Evolutionary conservation across 2,113 vertebrate species (phyloP).

Genomic region (Sinocyclocheilus grahami): DNA sequence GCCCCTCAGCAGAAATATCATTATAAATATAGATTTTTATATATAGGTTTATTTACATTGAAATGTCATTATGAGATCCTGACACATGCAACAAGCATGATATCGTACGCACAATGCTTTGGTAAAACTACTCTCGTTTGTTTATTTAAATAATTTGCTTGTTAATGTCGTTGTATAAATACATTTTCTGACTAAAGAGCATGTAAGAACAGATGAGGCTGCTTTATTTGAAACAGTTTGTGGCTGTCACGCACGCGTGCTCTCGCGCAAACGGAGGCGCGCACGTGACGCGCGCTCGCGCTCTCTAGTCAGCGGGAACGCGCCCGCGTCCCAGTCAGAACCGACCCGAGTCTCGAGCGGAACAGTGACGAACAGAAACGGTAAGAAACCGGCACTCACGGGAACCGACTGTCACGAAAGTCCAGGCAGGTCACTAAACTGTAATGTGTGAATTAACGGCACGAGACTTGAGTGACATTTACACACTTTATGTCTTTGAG

Average conservation of each 20-base stretch:
- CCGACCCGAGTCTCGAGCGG: slow-evolving; percentile 33
- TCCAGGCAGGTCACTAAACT: slow-evolving; percentile 9
- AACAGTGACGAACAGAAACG: slow-evolving; percentile 23
- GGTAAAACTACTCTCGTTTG: background rate
- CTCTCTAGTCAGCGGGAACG: slow-evolving; percentile 19
- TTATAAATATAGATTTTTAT: slow-evolving; percentile 30
- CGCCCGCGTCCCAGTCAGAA: slow-evolving; percentile 41
- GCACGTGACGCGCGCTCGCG: slow-evolving; percentile 3
- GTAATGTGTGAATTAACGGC: background rate
- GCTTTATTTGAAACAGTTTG: too few species aligned
- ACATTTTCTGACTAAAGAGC: background rate
- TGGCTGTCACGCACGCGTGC: slow-evolving; percentile 37
- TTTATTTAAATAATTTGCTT: background rate
- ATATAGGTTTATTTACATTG: slow-evolving; percentile 9
- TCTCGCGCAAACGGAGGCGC: background rate
- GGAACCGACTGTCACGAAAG: background rate
- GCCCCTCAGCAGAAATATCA: slow-evolving; percentile 27
- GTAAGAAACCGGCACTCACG: slow-evolving; percentile 25
- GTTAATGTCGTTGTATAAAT: background rate
- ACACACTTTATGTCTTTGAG: slow-evolving; percentile 36
- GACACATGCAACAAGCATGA: background rate
- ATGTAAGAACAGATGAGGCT: background rate
- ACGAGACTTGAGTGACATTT: slow-evolving; percentile 17
- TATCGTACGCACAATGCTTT: background rate
- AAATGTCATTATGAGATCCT: background rate